phyloP scores from a whole-genome alignment of 2,888 invertebrate genomes.

The Mystacides longicornis region DNA sequence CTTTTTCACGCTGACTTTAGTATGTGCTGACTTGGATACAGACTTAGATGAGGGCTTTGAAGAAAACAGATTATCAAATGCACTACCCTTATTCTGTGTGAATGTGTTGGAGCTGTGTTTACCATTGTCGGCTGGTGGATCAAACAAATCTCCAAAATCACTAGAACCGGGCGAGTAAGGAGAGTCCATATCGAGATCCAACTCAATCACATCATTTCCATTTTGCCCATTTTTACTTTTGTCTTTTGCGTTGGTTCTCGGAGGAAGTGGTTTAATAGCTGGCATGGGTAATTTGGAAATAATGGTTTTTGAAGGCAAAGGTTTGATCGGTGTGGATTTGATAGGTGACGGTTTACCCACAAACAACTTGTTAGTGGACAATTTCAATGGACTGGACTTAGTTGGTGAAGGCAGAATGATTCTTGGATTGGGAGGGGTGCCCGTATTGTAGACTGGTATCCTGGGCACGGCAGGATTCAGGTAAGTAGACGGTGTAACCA shows the following conservation, averaged over 20 bases:
- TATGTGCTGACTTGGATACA: conserved; percentile 30
- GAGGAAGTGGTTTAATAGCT: conserved; percentile 31
- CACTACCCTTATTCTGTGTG: conserved; percentile 30
- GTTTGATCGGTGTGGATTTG: conserved; percentile 53
- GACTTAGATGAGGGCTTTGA: conserved; percentile 42
- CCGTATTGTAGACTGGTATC: conserved; percentile 35
- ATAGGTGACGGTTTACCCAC: conserved; percentile 47
- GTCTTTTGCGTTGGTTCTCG: conserved; percentile 27
- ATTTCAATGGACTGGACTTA: conserved; percentile 40
- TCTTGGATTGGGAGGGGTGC: conserved; percentile 32
- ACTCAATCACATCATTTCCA: conserved; percentile 45
- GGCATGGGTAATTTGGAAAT: conserved; percentile 33
- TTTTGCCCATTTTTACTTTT: conserved; percentile 34
- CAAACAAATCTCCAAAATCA: conserved; percentile 81
- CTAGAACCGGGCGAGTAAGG: conserved; percentile 88
- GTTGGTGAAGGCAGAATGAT: conserved; percentile 45
- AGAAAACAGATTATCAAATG: conserved; percentile 60
- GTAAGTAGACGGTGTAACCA: conserved; percentile 35
- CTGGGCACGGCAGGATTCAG: conserved; percentile 31
- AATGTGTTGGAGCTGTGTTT: conserved; percentile 24
- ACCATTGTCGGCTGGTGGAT: conserved; percentile 53
- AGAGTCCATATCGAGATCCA: conserved; percentile 66
- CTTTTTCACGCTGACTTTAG: conserved; percentile 38
- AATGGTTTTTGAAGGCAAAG: conserved; percentile 39
- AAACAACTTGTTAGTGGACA: conserved; percentile 46